phyloP scores from a whole-genome alignment of 2,113 vertebrate genomes.

The Lasiurus borealis region DNA sequence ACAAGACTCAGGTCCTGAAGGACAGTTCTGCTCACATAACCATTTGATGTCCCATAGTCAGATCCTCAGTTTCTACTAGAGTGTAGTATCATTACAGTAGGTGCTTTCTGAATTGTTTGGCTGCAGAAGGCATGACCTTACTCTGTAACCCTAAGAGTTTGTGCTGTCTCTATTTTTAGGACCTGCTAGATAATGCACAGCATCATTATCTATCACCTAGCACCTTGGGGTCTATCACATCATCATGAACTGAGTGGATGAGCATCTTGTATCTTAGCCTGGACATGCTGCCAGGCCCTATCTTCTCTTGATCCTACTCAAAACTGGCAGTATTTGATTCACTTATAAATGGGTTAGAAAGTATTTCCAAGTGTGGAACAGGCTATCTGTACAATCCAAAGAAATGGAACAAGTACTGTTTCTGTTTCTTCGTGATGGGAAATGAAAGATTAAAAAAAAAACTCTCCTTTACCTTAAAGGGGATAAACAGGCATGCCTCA shows the following conservation, averaged over 20 bases:
- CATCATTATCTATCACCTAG: background rate
- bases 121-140: background rate
- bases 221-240: background rate
- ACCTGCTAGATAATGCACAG: background rate
- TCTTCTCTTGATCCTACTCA: background rate
- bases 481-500: background rate
- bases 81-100: background rate
- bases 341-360: background rate
- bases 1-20: background rate
- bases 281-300: background rate
- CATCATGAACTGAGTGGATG: background rate
- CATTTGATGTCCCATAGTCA: background rate
- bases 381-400: background rate
- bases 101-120: background rate
- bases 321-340: background rate
- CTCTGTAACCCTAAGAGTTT: background rate
- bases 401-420: background rate
- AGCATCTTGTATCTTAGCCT: background rate
- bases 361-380: background rate
- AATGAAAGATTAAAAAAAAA: background rate
- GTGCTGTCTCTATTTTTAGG: background rate
- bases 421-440: background rate
- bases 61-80: background rate
- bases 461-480: background rate
- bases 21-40: background rate